Percentiles rank a stretch among this genome's conserved stretches.
These are phyloP conservation scores for Elaphurus davidianus DNA, from an alignment of 2,113 vertebrate species.

Conservation along the genomic window DNA sequence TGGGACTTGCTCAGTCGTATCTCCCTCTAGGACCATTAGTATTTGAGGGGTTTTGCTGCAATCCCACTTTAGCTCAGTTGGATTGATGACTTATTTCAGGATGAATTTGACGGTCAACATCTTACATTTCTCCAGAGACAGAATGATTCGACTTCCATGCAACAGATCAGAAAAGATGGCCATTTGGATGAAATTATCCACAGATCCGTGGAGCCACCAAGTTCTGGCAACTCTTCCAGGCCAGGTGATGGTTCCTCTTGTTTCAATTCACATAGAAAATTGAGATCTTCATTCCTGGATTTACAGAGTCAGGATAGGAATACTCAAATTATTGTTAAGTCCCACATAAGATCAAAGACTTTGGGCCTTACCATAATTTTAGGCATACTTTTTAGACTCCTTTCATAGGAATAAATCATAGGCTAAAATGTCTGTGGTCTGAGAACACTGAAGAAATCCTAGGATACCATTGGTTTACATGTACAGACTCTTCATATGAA, in stretches of 20 bases:
- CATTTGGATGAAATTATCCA: background rate
- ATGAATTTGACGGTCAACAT: background rate
- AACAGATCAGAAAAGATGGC: background rate
- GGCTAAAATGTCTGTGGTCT: conserved; percentile 9
- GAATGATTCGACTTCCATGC: background rate
- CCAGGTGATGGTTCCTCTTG: background rate
- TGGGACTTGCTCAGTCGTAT: background rate
- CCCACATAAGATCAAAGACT: background rate
- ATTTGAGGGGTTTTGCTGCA: background rate
- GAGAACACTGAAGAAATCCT: background rate
- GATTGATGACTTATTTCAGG: background rate
- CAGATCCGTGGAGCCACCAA: background rate
- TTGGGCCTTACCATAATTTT: conserved; percentile 11
- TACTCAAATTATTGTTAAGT: background rate
- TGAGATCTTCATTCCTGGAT: background rate
- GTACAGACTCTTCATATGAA: background rate
- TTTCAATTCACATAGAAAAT: background rate
- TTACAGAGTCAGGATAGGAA: background rate
- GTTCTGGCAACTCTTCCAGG: background rate
- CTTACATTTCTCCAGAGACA: background rate
- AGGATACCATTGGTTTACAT: background rate
- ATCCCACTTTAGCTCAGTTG: background rate
- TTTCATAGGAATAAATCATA: conserved; percentile 20
- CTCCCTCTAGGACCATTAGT: background rate
- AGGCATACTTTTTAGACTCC: background rate